Evolutionary conservation across 2,888 invertebrate genomes (phyloP), one percentile per base, ranked within the genome.

Genomic region (Pteria penguin): DNA sequence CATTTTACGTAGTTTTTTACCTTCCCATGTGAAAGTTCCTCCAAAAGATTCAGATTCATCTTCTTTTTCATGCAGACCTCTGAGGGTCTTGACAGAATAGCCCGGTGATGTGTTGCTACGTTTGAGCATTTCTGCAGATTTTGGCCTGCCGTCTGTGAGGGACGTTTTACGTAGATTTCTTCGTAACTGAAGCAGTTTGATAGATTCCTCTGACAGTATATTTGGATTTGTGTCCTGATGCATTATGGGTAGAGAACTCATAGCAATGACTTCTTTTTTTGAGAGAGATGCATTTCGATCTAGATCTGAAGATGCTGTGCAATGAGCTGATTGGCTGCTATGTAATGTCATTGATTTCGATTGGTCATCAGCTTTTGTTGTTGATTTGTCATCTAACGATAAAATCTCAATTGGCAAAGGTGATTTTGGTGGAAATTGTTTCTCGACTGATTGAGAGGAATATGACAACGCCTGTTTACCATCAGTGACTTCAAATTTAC

Each of bases 1-100:
- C 90, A 95, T 94, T 93, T 96, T 88, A n/a, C 90, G 79, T 1
- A 84, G 82, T 62, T 85, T 86, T 61, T 78, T 77, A 0, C 81
- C 80, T 58, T 85, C 80, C 76, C 80, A 78, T 1, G 75, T 61
- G 61, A 82, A 81, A 18, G 32, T 45, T 54, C 72, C 61, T 54
- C 52, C 66, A 29, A n/a, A 3, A 29, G 55, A 55, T 22, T 33
- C 29, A 2, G 67, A 27, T 5, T 27, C 29, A 8, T 32, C 26
- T 27, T 29, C 45, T 18, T 45, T 29, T 8, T 68, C 62, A 8
- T 14, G 26, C 8, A 11, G 45, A 24, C 67, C 11, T 70, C 82
- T 31, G 77, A 74, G 60, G 70, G 65, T 0, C 55, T 62, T 61
- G 36, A 69, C 52, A n/a, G 33, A 29, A 32, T 57, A 68, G 14